Evolutionary conservation across 2,888 invertebrate species (phyloP), one percentile per base, ranked within the genome.

Genomic region (Melanargia galathea): DNA sequence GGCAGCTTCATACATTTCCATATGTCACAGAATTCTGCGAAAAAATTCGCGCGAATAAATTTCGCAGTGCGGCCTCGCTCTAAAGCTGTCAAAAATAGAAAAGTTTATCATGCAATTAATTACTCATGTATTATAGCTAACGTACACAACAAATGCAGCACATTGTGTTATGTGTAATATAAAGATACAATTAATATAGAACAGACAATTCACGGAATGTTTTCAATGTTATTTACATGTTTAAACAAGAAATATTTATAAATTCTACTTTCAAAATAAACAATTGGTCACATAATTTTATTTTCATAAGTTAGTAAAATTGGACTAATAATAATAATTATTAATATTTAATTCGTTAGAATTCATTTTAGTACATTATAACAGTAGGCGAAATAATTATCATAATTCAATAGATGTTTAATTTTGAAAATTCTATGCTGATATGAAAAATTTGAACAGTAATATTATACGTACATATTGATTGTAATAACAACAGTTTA

Each of bases 291-390:
- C 26, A 49, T 30, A 26, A 7, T 46, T 35, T 49, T 10, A 18
- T 33, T 51, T 51, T 51, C 30, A 51, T 16, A 51, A 20, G 35
- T 49, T 49, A 49, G 49, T 52, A 20, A 49, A 49, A 35, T 52
- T 52, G 5, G 13, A 35, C 35, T 52, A 52, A 52, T 20, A 33
- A 49, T 30, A 49, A 52, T 52, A 26, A 43, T n/a, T n/a, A n/a
- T n/a, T n/a, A n/a, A n/a, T n/a, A 43, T 43, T 48, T 45, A 13
- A 48, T 18, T 45, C 13, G 46, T 48, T 48, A 48, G 24, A 48
- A 48, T 24, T 48, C 11, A 46, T 46, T 46, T 46, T 46, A 20
- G 8, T 48, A 26, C 6, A n/a, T 1, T 7, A 30, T 30, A 49
- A 49, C 16, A 49, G 7, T n/a, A 24, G 6, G 6, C 49, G 26